Conservation (phyloP, 2,797 vertebrate species). For the Chiloscyllium punctatum region DNA sequence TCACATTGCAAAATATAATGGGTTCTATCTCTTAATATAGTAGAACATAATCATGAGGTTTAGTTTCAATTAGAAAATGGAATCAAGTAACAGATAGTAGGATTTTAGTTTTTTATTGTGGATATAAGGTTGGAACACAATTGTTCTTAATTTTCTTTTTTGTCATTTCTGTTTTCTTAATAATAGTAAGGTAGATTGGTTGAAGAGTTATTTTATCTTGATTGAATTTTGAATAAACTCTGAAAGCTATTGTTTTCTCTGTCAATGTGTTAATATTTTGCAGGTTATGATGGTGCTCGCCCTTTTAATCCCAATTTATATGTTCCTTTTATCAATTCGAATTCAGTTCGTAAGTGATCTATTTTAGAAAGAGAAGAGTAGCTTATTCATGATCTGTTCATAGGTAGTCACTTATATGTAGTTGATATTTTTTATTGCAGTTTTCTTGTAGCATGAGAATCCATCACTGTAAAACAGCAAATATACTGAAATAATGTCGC, state of each 20-base stretch:
- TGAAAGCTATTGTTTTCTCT: neutral
- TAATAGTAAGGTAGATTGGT: neutral
- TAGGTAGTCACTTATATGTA: neutral
- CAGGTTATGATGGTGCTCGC: neutral
- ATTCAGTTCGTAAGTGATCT: neutral
- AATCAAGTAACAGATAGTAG: neutral
- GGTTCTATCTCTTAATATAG: neutral
- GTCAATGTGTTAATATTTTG: neutral
- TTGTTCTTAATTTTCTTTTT: neutral
- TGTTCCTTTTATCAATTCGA: neutral
- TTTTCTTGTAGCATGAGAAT: neutral
- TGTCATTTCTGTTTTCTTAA: neutral
- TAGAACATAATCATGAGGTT: conserved; percentile 25
- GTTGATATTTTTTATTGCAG: neutral
- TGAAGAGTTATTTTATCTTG: neutral
- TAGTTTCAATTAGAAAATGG: conserved; percentile 16
- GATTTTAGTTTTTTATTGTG: neutral
- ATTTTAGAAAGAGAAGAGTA: neutral
- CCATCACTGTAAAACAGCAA: neutral
- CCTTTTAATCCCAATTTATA: neutral
- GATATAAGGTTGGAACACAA: neutral
- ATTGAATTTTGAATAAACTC: conserved; percentile 3
- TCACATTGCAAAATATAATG: conserved; percentile 24
- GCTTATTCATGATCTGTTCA: neutral
- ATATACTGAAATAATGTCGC: neutral